Conservation (phyloP, 2,113 vertebrate genomes). For the Calonectris borealis region DNA sequence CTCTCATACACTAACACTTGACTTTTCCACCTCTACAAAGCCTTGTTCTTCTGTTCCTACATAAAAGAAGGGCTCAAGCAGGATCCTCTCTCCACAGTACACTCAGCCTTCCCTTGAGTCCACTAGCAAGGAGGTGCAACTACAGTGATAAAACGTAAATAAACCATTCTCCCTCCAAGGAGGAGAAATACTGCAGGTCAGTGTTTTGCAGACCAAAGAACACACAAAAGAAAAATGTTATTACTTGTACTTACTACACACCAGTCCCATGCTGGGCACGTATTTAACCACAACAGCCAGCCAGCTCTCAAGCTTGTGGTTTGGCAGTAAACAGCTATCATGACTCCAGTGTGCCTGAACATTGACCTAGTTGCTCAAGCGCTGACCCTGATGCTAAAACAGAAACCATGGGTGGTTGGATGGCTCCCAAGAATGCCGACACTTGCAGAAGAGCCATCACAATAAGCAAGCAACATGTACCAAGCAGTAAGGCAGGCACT, state of each 20-base stretch:
- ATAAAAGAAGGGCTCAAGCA: neutral
- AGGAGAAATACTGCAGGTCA: neutral
- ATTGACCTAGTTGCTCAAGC: neutral
- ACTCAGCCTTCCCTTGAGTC: neutral
- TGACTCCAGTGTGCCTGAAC: neutral
- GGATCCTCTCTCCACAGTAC: neutral
- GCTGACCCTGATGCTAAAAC: neutral
- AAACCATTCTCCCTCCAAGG: neutral
- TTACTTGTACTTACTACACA: neutral
- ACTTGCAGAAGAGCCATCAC: neutral
- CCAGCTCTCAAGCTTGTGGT: neutral
- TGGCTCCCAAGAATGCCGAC: neutral
- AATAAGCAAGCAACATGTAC: neutral
- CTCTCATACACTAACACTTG: no score
- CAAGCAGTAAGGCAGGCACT: neutral
- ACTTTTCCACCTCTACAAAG: neutral
- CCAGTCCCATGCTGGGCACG: neutral
- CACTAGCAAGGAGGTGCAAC: neutral
- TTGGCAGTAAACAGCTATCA: constrained; percentile 6
- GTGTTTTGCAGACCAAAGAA: neutral
- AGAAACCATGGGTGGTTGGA: neutral
- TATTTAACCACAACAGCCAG: neutral
- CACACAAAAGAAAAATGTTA: neutral
- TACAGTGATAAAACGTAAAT: neutral
- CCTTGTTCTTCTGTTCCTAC: neutral